Base-by-base conservation (phyloP, 30 jellyfish, hydroid and myxozoan species). In the Cassiopea xamachana region DNA sequence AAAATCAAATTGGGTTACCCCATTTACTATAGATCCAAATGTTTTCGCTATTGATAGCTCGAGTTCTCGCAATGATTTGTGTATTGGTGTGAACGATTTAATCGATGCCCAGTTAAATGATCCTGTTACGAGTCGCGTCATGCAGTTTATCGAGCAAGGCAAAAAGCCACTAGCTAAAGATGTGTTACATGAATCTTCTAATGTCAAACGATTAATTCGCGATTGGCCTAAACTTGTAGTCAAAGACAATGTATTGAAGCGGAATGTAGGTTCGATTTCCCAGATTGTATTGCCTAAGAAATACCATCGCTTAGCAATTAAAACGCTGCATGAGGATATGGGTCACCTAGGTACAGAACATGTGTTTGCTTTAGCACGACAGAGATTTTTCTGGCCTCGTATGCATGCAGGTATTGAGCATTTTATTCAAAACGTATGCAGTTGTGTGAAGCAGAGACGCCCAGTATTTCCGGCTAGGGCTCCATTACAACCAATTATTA, bases 331-430 rank as follows among this genome's bases (percentile, higher is more conserved):
- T 48, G 84, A 83, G 50, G 84, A 83, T 1, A 64, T 86, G 89
- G 93, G 93, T 45, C 87, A 86, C 47, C 16, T 86, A 9, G 93
- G 93, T 8, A n/a, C 81, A 2, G 50, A 78, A 1, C 69, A 27
- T 4, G 80, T 78, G 75, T 2, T 45, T 15, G 45, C 47, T 15
- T 67, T 67, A 67, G 76, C 76, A 14, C 6, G 76, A 19, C 46
- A 67, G 46, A 67, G 76, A 19, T 67, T 67, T 67, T 67, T 12
- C 46, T 67, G 76, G 76, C 76, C 76, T 12, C 76, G 46, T 19
- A 67, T 67, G 76, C 46, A 15, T 19, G 46, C 46, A 62, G 87
- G 73, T 49, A 86, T 86, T 1, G 92, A 73, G 48, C 82, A 86
- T 44, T 59, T 9, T 60, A 55, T 86, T 27, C 75, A 46, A 16